These are phyloP conservation scores for Eremophila alpestris DNA, from an alignment of 2,797 vertebrate species.

Conservation along the genomic window DNA sequence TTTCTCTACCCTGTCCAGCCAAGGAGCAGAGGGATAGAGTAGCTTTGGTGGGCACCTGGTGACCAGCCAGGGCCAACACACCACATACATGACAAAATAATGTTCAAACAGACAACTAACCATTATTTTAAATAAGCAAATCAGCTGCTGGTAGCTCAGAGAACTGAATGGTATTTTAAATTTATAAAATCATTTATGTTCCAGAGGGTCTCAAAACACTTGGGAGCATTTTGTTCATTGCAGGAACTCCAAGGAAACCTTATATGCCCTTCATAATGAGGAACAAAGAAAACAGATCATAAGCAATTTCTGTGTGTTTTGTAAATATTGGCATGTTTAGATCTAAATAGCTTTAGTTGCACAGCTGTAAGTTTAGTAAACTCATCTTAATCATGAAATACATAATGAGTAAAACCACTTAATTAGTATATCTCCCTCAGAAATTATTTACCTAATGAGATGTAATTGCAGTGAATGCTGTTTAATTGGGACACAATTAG, in stretches of 20 bases:
- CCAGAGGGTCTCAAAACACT: background rate
- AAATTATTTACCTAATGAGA: slow-evolving; percentile 41
- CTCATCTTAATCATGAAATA: background rate
- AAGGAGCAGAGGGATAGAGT: background rate
- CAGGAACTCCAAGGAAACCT: background rate
- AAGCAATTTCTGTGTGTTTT: background rate
- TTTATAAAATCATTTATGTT: background rate
- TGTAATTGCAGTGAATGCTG: background rate
- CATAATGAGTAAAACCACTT: background rate
- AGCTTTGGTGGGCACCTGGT: background rate
- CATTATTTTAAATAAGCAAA: background rate
- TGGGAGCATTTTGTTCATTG: background rate
- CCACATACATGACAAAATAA: background rate
- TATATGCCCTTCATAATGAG: background rate
- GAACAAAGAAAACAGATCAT: background rate
- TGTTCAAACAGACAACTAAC: background rate
- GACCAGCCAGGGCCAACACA: background rate
- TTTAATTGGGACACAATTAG: background rate
- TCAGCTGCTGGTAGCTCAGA: background rate
- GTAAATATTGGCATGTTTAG: background rate
- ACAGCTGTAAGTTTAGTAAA: background rate
- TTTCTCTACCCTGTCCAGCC: background rate
- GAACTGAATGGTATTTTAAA: background rate
- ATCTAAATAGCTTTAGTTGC: background rate
- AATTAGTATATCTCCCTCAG: slow-evolving; percentile 9